These are phyloP conservation scores for Aelia acuminata DNA, from an alignment of 2,888 invertebrate genomes.

Conservation along the genomic window DNA sequence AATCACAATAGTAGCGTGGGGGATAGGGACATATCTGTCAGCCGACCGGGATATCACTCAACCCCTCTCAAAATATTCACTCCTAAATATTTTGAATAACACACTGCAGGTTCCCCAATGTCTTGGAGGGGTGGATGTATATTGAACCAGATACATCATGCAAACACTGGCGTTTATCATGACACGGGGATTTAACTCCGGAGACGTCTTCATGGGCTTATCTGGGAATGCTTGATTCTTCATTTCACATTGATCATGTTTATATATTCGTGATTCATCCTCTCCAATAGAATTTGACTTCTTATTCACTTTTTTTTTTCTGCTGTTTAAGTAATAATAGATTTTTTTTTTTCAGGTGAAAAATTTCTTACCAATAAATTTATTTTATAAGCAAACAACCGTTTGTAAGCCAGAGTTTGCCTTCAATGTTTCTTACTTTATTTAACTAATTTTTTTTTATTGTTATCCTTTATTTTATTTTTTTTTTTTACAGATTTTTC, in stretches of 20 bases:
- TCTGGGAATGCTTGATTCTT: conserved; percentile 32
- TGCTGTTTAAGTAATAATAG: too few relatives aligned
- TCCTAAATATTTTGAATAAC: conserved; percentile 59
- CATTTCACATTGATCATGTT: neutral
- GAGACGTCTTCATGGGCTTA: conserved; percentile 46
- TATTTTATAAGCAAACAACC: too few relatives aligned
- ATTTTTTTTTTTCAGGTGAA: too few relatives aligned
- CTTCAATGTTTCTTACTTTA: too few relatives aligned
- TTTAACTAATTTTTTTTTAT: too few relatives aligned
- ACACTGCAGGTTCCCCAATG: conserved; percentile 1
- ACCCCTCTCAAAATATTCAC: conserved; percentile 52
- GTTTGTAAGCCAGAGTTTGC: too few relatives aligned
- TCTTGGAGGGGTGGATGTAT: conserved; percentile 4
- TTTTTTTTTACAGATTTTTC: too few relatives aligned
- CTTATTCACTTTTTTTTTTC: too few relatives aligned
- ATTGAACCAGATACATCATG: conserved; percentile 57
- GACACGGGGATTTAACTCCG: conserved; percentile 52
- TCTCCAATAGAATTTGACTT: neutral
- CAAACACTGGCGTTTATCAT: conserved; percentile 55
- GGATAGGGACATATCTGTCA: conserved; percentile 53
- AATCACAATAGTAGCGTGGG: conserved; percentile 49
- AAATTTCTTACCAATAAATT: too few relatives aligned
- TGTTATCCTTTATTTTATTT: too few relatives aligned
- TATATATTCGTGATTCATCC: neutral
- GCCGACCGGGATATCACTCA: conserved; percentile 54